These are phyloP conservation scores for Siderastrea siderea DNA, from an alignment of 92 coral and sea anemone species.

Conservation along the genomic window DNA sequence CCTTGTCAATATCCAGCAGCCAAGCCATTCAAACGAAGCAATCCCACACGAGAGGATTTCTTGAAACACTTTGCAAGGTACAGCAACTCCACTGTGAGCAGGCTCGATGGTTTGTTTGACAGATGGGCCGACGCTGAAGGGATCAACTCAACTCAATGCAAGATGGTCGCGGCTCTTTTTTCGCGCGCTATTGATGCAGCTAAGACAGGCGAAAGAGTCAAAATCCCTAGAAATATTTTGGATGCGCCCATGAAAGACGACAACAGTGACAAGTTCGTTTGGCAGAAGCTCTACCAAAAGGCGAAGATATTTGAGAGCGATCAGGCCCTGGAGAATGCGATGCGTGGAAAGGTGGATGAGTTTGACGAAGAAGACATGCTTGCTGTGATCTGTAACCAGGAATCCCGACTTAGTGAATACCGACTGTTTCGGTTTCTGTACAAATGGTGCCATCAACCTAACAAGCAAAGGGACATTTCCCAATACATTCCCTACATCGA, in stretches of 20 bases:
- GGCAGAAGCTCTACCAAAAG: slow-evolving; percentile 77
- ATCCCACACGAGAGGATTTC: slow-evolving; percentile 66
- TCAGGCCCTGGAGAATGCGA: slow-evolving; percentile 28
- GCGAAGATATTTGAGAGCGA: slow-evolving; percentile 76
- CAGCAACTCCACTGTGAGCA: slow-evolving; percentile 78
- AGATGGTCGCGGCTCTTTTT: slow-evolving; percentile 78
- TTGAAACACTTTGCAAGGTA: slow-evolving; percentile 82
- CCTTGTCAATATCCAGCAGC: slow-evolving; percentile 90
- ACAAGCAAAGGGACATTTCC: slow-evolving; percentile 47
- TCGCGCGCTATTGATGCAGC: slow-evolving; percentile 94
- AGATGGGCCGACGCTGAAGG: slow-evolving; percentile 91
- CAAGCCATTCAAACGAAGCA: slow-evolving; percentile 30
- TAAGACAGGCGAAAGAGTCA: slow-evolving; percentile 87
- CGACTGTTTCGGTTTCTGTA: slow-evolving; percentile 79
- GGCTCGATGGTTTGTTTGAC: slow-evolving; percentile 70
- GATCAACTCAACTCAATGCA: slow-evolving; percentile 80
- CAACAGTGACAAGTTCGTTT: slow-evolving; percentile 68
- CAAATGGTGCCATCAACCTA: slow-evolving; percentile 75
- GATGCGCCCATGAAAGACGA: slow-evolving; percentile 24
- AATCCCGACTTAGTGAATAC: slow-evolving; percentile 75
- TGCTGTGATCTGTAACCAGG: slow-evolving; percentile 55
- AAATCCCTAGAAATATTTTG: slow-evolving; percentile 55
- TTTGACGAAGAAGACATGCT: slow-evolving; percentile 68
- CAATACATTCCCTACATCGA: slow-evolving; percentile 60
- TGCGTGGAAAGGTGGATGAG: slow-evolving; percentile 29